Conservation (phyloP, 2,113 vertebrate species). For the Pygoscelis adeliae region DNA sequence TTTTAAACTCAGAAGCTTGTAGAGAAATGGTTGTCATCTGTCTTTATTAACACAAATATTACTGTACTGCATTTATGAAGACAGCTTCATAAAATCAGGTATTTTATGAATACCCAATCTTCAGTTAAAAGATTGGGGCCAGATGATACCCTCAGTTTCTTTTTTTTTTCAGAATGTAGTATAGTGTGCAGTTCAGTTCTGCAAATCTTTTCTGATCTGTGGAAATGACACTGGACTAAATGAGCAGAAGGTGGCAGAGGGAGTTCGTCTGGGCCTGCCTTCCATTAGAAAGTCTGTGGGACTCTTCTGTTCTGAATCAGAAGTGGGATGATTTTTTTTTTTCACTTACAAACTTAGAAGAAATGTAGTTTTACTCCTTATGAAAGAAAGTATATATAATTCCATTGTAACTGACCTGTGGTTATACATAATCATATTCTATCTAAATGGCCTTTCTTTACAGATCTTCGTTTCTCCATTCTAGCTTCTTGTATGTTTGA, state of each 20-base stretch:
- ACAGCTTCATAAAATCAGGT: background rate
- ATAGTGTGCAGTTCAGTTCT: background rate
- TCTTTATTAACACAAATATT: background rate
- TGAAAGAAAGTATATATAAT: background rate
- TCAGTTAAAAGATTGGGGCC: background rate
- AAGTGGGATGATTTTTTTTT: background rate
- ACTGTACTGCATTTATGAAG: background rate
- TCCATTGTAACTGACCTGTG: background rate
- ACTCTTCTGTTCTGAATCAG: background rate
- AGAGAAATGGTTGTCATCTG: background rate
- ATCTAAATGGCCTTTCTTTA: background rate
- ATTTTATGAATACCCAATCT: too few species aligned
- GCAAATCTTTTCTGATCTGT: background rate
- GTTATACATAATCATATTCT: background rate
- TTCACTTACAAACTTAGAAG: background rate
- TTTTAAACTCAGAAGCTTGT: background rate
- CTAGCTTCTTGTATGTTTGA: background rate
- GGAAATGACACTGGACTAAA: background rate
- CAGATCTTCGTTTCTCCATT: background rate
- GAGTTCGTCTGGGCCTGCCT: background rate
- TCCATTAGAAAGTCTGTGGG: background rate
- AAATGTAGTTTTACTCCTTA: background rate
- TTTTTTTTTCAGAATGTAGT: background rate
- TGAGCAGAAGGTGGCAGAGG: background rate
- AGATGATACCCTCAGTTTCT: background rate